These are phyloP conservation scores for Odontocolon sp. DNA, from an alignment of 2,888 invertebrate genomes.

Conservation along the genomic window DNA sequence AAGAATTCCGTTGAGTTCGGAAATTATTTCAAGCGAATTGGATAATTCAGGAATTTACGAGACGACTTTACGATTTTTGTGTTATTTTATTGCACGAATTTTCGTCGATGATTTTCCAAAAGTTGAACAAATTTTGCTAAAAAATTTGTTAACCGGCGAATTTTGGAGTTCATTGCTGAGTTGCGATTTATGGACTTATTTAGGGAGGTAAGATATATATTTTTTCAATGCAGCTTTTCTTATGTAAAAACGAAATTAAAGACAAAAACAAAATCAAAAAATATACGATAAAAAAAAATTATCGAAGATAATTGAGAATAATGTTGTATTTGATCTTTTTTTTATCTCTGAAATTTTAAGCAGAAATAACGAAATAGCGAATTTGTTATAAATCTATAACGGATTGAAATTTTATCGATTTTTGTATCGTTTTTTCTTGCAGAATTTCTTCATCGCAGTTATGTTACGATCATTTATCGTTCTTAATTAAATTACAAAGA, in stretches of 20 bases:
- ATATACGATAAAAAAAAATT: neutral
- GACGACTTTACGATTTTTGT: conserved; percentile 69
- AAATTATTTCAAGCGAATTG: conserved; percentile 45
- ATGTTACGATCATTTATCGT: conserved; percentile 70
- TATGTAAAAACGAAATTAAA: neutral
- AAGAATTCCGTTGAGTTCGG: conserved; percentile 57
- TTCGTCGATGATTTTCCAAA: conserved; percentile 65
- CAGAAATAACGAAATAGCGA: neutral
- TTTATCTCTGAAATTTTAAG: neutral
- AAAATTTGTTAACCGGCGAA: conserved; percentile 70
- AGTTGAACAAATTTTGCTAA: conserved; percentile 71
- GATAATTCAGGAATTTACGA: conserved; percentile 69
- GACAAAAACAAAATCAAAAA: neutral
- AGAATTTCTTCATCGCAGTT: conserved; percentile 71
- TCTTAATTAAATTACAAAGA: conserved; percentile 70
- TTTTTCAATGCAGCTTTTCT: no score
- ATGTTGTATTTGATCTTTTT: neutral
- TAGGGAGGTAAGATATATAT: conserved; percentile 74
- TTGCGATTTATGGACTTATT: conserved; percentile 74
- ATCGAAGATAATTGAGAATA: neutral
- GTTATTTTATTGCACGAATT: conserved; percentile 66
- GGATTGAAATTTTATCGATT: no score
- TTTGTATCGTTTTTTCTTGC: conserved; percentile 44
- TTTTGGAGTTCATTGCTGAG: conserved; percentile 73
- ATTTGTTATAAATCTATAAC: no score